Base-by-base conservation (phyloP, 2,797 vertebrate genomes). In the Myoxocephalus aenaeus region DNA sequence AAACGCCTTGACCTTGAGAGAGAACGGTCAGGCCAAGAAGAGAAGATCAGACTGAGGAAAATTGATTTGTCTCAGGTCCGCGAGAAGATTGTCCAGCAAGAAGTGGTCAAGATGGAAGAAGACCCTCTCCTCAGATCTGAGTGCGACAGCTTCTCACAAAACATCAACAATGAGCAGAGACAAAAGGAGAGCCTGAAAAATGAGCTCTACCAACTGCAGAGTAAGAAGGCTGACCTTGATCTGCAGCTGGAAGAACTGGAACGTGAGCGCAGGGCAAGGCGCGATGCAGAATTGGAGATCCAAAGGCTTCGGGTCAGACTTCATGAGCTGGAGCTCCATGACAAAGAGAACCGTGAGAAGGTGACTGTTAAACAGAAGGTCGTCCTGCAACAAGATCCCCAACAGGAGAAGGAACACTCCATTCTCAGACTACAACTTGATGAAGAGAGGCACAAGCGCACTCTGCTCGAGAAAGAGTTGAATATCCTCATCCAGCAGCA, bases 301-400 rank as follows among this genome's bases (percentile, higher is more conserved):
- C 97, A 99, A 89, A 95, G 95, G 65, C 94, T 99, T 80, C 95
- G 93, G 81, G 92, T 97, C 42, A 94, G 92, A 61, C 92, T 99
- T 66, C 94, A 82, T 0, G 96, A 96, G 69, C 88, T 99, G 57
- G 96, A 98, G 87, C 93, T 98, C 80, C 93, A 95, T 2, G 96
- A 97, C 87, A 96, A 95, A 65, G 96, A 97, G 83, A 97, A 96
- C 15, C 94, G 95, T 1, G 97, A 99, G 85, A 97, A 97, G 84
- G 98, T 99, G 53, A 98, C 97, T 0, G 96, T 97, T 74, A 97
- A 96, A 88, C 97, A 99, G 88, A 99, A 98, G 91, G 97, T 99
- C 7, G 97, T 99, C 40, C 93, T 99, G 51, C 97, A 99, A 90
- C 97, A 98, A 90, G 98, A 99, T 89, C 98, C 98, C 18, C 97